Base-by-base conservation (phyloP, 2,797 vertebrate species). In the Rhinoraja longicauda region DNA sequence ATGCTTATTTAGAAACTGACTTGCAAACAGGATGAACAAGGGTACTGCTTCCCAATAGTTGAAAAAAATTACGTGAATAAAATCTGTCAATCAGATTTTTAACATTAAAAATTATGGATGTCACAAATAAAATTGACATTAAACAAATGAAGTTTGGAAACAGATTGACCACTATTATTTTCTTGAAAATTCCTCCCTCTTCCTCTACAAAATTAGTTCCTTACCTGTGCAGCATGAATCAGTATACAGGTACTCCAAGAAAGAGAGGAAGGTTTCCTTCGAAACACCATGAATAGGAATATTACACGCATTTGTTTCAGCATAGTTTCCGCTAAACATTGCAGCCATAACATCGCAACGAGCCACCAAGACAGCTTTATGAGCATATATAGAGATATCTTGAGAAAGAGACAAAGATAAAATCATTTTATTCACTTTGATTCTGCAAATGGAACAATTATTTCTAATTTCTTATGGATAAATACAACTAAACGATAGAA, bases 281-380 rank as follows among this genome's bases (percentile, higher is more conserved):
- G 98, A 99, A 94, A 99, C 97, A 0, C 98, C 98, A 0, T 98
- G 97, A 93, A 99, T 98, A 77, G 99, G 98, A 94, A 99, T 97
- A 94, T 98, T 97, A 93, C 98, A 93, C 92, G 97, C 98, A 62
- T 97, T 97, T 26, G 98, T 97, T 96, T 99, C 99, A 32, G 98
- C 96, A 39, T 99, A 99, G 94, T 98, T 99, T 19, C 98, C 99
- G 32, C 98, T 99, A 94, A 99, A 99, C 98, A 99, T 99, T 94
- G 98, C 98, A 0, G 99, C 98, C 99, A 99, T 99, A 93, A 99
- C 98, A 39, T 99, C 97, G 93, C 98, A 99, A 93, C 98, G 98
- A 4, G 98, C 98, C 93, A 98, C 98, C 93, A 99, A 95, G 93
- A 99, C 97, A 1, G 98, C 98, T 93, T 97, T 96, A 95, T 99